phyloP scores from a whole-genome alignment of 2,113 vertebrate species.

The Panthera tigris region DNA sequence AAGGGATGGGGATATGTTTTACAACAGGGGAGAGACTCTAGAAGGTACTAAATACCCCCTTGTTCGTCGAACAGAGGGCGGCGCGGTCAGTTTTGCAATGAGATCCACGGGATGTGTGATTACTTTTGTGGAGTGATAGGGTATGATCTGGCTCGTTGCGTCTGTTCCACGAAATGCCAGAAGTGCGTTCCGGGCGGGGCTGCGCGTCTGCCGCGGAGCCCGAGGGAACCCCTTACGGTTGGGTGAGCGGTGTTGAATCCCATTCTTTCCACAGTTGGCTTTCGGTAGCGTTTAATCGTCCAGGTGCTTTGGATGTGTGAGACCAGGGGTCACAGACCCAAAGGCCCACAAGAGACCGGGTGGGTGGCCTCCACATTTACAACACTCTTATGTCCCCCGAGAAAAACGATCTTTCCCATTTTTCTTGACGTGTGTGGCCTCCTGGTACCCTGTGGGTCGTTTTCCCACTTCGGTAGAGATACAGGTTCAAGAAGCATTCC shows the following conservation, averaged over 20 bases:
- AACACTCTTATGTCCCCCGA: fast-evolving
- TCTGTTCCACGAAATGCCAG: background rate
- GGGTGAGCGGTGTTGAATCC: background rate
- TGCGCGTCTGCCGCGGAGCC: fast-evolving
- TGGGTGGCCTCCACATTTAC: background rate
- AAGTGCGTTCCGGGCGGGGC: background rate
- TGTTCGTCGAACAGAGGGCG: background rate
- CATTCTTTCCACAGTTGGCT: background rate
- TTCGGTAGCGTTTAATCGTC: background rate
- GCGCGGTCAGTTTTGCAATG: background rate
- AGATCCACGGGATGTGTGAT: background rate
- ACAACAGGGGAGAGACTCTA: background rate
- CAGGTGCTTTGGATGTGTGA: background rate
- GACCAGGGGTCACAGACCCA: background rate
- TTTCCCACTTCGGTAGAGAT: background rate
- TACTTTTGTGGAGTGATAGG: background rate
- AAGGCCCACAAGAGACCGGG: background rate
- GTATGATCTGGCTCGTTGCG: background rate
- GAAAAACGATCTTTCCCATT: background rate
- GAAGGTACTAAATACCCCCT: background rate
- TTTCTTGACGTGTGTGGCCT: background rate
- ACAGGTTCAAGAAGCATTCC: background rate
- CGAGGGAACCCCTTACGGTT: fast-evolving
- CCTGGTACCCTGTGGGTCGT: background rate
- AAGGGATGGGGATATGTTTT: background rate